A percentile compares a stretch with the other conserved stretches of the same genome.
Evolutionary conservation across 2,113 vertebrate species (phyloP).

Genomic region (Alexandromys fortis): DNA sequence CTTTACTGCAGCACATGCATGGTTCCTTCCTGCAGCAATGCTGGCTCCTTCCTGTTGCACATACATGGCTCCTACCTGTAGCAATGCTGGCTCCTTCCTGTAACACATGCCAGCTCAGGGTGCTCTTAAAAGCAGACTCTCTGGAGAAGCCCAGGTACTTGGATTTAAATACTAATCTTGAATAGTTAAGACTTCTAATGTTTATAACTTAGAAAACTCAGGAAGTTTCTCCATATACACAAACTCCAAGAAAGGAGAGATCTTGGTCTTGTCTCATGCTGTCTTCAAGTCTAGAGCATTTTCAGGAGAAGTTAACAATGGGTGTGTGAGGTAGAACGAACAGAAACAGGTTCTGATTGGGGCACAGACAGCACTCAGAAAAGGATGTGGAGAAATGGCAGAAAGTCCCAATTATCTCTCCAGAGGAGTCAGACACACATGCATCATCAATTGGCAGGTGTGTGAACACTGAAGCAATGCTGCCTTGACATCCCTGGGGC

Average conservation of each 20-base stretch:
- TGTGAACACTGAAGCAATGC: neutral
- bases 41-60: neutral
- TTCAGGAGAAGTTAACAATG: neutral
- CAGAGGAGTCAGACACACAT: neutral
- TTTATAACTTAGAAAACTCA: neutral
- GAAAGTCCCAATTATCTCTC: neutral
- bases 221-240: neutral
- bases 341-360: neutral
- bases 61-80: too few relatives aligned
- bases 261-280: neutral
- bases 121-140: neutral
- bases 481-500: neutral
- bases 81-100: neutral
- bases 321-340: neutral
- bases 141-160: neutral
- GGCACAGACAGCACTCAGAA: neutral
- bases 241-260: neutral
- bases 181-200: neutral
- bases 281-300: neutral
- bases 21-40: too few relatives aligned
- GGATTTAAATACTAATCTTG: neutral
- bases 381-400: neutral
- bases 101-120: neutral
- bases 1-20: neutral
- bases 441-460: neutral